A percentile compares a stretch with the other conserved stretches of the same genome.
These are phyloP conservation scores for Epistrophe grossulariae DNA, from an alignment of 2,888 invertebrate species.

Conservation along the genomic window DNA sequence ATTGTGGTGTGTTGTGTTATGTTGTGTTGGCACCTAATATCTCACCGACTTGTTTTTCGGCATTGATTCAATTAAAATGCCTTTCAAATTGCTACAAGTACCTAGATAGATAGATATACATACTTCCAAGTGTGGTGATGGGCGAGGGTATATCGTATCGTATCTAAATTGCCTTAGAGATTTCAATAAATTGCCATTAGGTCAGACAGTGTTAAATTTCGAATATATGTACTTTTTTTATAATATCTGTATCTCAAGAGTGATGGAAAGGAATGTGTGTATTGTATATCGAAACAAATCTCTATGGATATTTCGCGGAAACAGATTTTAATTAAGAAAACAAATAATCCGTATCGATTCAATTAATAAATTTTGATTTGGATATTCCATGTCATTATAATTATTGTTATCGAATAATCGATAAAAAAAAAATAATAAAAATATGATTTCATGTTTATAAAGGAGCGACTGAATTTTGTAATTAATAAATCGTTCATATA, in stretches of 20 bases:
- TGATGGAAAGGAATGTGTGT: conserved; percentile 13
- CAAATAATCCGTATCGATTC: conserved; percentile 32
- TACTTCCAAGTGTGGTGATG: conserved; percentile 5
- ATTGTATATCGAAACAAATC: neutral
- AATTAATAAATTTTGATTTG: conserved; percentile 25
- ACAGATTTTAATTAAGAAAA: conserved; percentile 47
- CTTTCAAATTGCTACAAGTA: conserved; percentile 62
- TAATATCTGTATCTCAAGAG: neutral
- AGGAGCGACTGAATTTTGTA: neutral
- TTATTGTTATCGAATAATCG: conserved; percentile 23
- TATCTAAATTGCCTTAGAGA: conserved; percentile 28
- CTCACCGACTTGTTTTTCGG: conserved; percentile 50
- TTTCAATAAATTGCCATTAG: conserved; percentile 55
- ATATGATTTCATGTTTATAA: conserved; percentile 35
- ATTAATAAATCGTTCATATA: neutral
- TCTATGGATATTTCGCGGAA: conserved; percentile 27
- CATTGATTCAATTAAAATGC: conserved; percentile 72
- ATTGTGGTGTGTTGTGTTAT: neutral
- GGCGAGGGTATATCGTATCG: neutral
- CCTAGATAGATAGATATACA: neutral
- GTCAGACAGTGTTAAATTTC: conserved; percentile 41
- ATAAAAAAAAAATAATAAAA: conserved; percentile 3
- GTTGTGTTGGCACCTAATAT: conserved; percentile 66
- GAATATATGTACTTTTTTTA: neutral
- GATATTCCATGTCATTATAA: neutral